Evolutionary conservation across 1,140 invertebrate species (phyloP), one percentile per base, ranked within the genome.

Genomic region (Plectus sambesii): DNA sequence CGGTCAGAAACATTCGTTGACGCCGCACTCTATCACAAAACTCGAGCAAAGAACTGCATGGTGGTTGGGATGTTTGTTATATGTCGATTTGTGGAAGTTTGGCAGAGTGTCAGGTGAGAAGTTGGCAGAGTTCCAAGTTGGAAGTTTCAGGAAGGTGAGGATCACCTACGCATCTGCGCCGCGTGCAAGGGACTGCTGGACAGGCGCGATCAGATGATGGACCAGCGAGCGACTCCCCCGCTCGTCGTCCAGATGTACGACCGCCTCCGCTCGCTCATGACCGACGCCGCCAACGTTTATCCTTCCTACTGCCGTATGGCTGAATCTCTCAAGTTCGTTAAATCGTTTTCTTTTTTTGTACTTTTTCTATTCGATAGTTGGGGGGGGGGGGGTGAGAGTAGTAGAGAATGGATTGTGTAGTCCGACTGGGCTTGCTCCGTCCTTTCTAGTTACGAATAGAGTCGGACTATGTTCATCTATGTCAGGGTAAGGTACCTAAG

Each of bases 281-380:
- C 79, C 23, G 80, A 90, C 62, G 81, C 84, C 0, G 77, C 79
- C 40, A 78, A 80, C 15, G 78, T 84, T 42, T 74, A 85, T 47
- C 79, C 81, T 47, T 79, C 83, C 72, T 94, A 90, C 73, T 74
- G 79, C 42, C 86, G 87, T 75, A 89, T 93, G 79, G 78, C 75
- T 58, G 71, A 78, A 29, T 81, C 80, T 12, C 62, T 83, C 3
- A 75, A 73, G 79, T 81, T 74, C 68, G 66, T 55, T 26, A 38
- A 30, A 20, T 49, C 45, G 42, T 22, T 26, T 35, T 20, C 23
- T 42, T 41, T 53, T 40, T 41, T 42, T 5, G 3, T 17, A 26
- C 23, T 40, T 9, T n/a, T 48, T 9, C 24, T 3, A 37, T 22
- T 15, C 12, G 23, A 15, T 25, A 30, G n/a, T n/a, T n/a, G n/a